Evolutionary conservation across 1,140 invertebrate species (phyloP).

Genomic region (Nasonia longicornis): DNA sequence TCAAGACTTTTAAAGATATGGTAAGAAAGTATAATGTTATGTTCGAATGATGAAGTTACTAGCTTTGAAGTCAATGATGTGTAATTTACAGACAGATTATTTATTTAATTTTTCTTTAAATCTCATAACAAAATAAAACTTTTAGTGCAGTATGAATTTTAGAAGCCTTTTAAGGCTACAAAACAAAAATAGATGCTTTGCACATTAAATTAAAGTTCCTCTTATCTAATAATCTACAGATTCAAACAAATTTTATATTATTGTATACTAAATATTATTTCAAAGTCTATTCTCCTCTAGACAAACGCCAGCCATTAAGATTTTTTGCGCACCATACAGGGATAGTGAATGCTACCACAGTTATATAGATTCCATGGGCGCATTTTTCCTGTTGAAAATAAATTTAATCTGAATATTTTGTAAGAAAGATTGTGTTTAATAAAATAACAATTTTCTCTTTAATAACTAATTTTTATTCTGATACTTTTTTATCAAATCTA

Average conservation of each 20-base stretch:
- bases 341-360: background rate
- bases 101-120: background rate
- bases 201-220: background rate
- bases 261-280: slow-evolving; percentile 1
- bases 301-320: background rate
- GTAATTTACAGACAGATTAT: background rate
- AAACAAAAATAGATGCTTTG: no score
- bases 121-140: background rate
- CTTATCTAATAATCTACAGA: background rate
- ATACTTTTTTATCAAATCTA: no score
- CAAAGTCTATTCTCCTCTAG: background rate
- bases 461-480: no score
- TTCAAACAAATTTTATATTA: background rate
- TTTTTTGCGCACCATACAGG: background rate
- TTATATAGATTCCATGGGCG: background rate
- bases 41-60: no score
- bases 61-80: no score
- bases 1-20: no score
- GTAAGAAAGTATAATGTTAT: no score
- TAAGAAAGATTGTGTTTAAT: no score
- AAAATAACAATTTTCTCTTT: background rate
- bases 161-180: no score
- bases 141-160: no score
- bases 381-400: slow-evolving; percentile 38
- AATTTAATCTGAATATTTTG: background rate